Evolutionary conservation across 1,140 invertebrate genomes (phyloP), one percentile per base, ranked within the genome.

Genomic region (Oreohelix idahoensis): DNA sequence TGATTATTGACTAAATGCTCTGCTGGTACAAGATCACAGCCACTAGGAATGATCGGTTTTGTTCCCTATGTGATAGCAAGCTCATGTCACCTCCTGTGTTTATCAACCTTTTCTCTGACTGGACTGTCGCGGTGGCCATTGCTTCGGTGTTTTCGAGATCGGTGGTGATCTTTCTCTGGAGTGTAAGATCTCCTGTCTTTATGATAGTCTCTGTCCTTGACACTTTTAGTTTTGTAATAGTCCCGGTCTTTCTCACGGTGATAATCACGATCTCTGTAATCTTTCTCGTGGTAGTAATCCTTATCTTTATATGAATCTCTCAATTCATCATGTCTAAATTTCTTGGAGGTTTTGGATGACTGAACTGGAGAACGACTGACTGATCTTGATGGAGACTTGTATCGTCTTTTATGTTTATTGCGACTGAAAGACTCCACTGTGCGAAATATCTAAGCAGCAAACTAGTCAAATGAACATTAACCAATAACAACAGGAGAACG

Each of bases 51-150:
- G 71, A 73, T 42, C 39, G 71, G 36, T 29, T 26, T 39, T 73
- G 36, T 20, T 42, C 71, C 15, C 11, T 11, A 23, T 11, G 20
- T 23, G 42, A 42, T 15, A 39, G 4, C 11, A 42, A 76, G 23
- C 17, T n/a, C n/a, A n/a, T n/a, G 36, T 80, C 49, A 80, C 38
- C 79, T 2, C 29, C 79, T 71, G 53, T 89, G 85, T 81, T 88
- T 88, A 51, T 89, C 88, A 69, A 88, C 87, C 35, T 87, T 87
- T 32, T 87, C 86, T 20, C 85, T 76, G 17, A 87, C 77, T 26
- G 89, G 87, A 70, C 84, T 86, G 45, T 88, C 86, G 8, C 85
- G 51, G 63, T 90, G 89, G 42, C 87, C 87, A 49, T 88, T 86
- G 51, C 80, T 82, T 38, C 87, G 85, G 39, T 90, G 87, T 85